These are phyloP conservation scores for Zalophus californianus DNA, from an alignment of 2,797 vertebrate genomes.

Conservation along the genomic window DNA sequence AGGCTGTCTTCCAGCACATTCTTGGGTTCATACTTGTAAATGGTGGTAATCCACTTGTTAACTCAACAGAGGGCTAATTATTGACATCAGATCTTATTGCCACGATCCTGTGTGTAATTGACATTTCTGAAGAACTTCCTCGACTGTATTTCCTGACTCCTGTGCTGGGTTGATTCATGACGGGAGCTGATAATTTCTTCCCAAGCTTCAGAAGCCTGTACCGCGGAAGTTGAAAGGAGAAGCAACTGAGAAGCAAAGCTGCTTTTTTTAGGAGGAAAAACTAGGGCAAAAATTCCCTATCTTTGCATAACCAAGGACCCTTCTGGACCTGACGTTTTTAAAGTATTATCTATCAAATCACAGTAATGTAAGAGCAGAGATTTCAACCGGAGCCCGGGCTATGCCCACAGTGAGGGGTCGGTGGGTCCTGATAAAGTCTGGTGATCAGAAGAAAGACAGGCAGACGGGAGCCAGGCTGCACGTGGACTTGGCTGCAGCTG, in stretches of 20 bases:
- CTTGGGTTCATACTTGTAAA: slow-evolving; percentile 63
- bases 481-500: neutral
- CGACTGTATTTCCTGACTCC: neutral
- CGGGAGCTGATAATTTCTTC: neutral
- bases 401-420: neutral
- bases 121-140: neutral
- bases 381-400: neutral
- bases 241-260: neutral
- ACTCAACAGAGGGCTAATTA: slow-evolving; percentile 7
- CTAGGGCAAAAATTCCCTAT: neutral
- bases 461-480: neutral
- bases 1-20: slow-evolving; percentile 61
- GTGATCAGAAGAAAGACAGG: neutral
- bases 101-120: neutral
- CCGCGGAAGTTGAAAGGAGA: neutral
- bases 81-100: neutral
- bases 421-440: neutral
- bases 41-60: slow-evolving; percentile 39
- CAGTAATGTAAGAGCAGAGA: neutral
- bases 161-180: neutral
- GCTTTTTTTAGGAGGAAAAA: slow-evolving; percentile 4
- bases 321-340: neutral
- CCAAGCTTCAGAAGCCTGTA: neutral
- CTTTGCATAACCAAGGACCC: neutral
- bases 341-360: neutral